Base-by-base conservation (phyloP, 2,113 vertebrate genomes). In the Menidia beryllina region DNA sequence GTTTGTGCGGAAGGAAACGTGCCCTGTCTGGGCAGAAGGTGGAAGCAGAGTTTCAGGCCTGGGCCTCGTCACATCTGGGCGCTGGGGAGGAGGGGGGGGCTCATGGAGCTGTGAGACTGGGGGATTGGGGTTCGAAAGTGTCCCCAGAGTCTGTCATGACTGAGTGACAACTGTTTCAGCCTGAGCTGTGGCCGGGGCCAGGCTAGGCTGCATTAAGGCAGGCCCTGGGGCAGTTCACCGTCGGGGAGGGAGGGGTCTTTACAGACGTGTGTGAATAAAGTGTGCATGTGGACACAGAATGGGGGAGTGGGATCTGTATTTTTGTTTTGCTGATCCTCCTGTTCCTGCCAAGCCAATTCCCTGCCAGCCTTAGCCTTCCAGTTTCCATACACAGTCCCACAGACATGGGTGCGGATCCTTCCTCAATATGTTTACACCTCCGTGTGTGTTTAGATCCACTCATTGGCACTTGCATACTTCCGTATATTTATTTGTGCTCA, bases 161-260 rank as follows among this genome's bases (percentile, higher is more conserved):
- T 95, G 95, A 96, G 92, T 95, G 95, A 96, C 95, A 84, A 94
- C 95, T 94, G 94, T 96, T 96, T 96, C 94, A 95, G 89, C 93
- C 92, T 91, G 88, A 93, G 92, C 92, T 94, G 94, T 94, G 94
- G 95, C 93, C 92, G 93, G 88, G 91, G 85, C 93, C 64, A 7
- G 64, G 64, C 56, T 27, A 30, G 82, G 75, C 70, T 23, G 69
- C 72, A 71, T 71, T 75, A 73, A 67, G 79, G 79, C 77, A 43
- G 80, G 57, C 66, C 78, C 76, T 12, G 89, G 91, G 93, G 93
- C 95, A 96, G 96, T 94, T 95, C 95, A 95, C 86, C 93, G 94
- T 97, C 96, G 96, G 92, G 93, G n/a, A n/a, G 68, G 86, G 59
- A 77, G 45, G 73, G 79, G n/a, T n/a, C n/a, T 74, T 69, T 76